Evolutionary conservation across 2,888 invertebrate genomes (phyloP), one percentile per base, ranked within the genome.

Genomic region (Folsomia manolachei): DNA sequence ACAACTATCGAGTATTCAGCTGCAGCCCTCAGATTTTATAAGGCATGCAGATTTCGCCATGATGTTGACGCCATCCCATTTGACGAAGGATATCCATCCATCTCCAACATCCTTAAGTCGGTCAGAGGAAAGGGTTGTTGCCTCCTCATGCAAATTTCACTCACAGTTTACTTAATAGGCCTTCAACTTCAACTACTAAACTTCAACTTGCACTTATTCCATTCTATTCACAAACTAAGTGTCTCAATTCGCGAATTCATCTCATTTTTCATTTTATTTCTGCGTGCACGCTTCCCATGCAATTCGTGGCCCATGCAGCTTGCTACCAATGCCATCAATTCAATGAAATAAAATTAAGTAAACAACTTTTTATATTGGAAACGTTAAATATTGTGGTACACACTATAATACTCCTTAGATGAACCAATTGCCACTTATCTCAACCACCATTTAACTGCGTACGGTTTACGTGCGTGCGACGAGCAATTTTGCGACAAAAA

Each of bases 61-160:
- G n/a, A n/a, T n/a, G n/a, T 39, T 14, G 39, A 9, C 39, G 39
- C 14, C 39, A 14, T 39, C 39, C 4, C 14, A 39, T 39, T 39
- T 14, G 7, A 39, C 14, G 14, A 39, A 39, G 4, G 14, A 39
- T 9, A 39, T 39, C 39, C 7, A 39, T 39, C 7, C 39, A 39
- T 39, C 39, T 14, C 39, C 4, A 14, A 9, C 39, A 39, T 9
- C 14, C 7, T 9, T 39, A 66, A 66, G 23, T 66, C 27, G 65
- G 65, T 66, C 65, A 51, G 52, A 27, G 51, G 65, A 66, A 66
- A 52, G 25, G 65, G 65, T 66, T 66, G 65, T 66, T 66, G 19
- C 65, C 14, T 39, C 7, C 39, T 39, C 65, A 66, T 66, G 65
- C 65, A 66, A 66, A 66, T 66, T 56, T 66, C 27, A 66, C 63